phyloP scores from a whole-genome alignment of 1,140 invertebrate genomes.

The Pectinophora gossypiella region DNA sequence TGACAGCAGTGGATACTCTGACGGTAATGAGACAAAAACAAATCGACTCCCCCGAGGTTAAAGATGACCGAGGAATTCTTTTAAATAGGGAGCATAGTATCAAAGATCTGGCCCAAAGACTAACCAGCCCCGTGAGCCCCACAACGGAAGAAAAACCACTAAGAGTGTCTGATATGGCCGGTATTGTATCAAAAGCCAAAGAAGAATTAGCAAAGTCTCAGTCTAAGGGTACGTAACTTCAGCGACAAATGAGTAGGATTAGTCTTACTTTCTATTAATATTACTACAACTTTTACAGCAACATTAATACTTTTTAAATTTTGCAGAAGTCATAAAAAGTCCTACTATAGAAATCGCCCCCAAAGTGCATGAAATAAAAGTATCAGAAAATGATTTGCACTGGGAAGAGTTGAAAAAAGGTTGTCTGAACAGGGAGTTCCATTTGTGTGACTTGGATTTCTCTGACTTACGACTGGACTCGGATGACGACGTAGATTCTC shows the following conservation, averaged over 20 bases:
- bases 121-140: slow-evolving; percentile 76
- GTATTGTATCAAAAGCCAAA: slow-evolving; percentile 94
- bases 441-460: slow-evolving; percentile 97
- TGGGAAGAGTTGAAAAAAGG: slow-evolving; percentile 93
- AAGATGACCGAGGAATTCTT: slow-evolving; percentile 77
- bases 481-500: slow-evolving; percentile 79
- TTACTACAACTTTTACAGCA: not conserved
- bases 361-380: slow-evolving; percentile 84
- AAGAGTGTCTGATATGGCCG: slow-evolving; percentile 88
- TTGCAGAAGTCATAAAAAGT: slow-evolving; percentile 80
- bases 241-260: too few species aligned
- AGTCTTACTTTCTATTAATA: not conserved
- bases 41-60: slow-evolving; percentile 63
- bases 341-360: slow-evolving; percentile 78
- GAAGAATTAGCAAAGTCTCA: slow-evolving; percentile 91
- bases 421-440: slow-evolving; percentile 87
- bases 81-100: slow-evolving; percentile 85
- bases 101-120: slow-evolving; percentile 90
- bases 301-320: not conserved
- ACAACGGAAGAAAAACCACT: slow-evolving; percentile 72
- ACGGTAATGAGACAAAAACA: slow-evolving; percentile 47
- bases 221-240: slow-evolving; percentile 80
- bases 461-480: slow-evolving; percentile 92
- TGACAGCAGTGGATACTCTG: slow-evolving; percentile 43
- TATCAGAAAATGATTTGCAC: slow-evolving; percentile 94